Evolutionary conservation across 2,888 invertebrate species (phyloP).

Genomic region (Lagria hirta): DNA sequence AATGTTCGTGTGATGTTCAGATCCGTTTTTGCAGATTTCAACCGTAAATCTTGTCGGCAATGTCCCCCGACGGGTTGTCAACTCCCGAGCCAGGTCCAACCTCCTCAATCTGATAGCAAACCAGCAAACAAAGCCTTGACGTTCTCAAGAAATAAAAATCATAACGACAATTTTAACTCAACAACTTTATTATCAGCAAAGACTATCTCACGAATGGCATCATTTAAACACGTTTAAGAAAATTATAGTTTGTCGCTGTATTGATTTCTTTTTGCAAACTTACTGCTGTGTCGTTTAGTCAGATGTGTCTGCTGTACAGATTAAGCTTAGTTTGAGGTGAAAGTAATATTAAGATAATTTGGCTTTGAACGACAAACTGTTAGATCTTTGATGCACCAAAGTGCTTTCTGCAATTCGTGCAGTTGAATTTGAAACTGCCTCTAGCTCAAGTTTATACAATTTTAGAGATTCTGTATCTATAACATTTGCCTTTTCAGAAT

Average conservation of each 20-base stretch:
- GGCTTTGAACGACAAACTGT: no score
- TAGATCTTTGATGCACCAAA: no score
- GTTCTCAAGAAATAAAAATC: conserved; percentile 12
- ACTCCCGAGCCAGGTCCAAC: conserved; percentile 8
- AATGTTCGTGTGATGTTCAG: no score
- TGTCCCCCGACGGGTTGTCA: conserved; percentile 6
- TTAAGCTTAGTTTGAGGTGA: conserved; percentile 16
- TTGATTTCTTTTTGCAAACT: conserved; percentile 23
- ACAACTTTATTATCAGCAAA: conserved; percentile 8
- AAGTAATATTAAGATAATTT: no score
- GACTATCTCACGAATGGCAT: conserved; percentile 11
- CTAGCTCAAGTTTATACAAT: no score
- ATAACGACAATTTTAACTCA: conserved; percentile 18
- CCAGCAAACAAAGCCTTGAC: conserved; percentile 15
- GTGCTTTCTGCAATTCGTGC: no score
- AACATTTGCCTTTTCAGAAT: no score
- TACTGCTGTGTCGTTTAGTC: conserved; percentile 17
- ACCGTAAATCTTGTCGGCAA: conserved; percentile 9
- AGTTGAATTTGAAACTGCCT: no score
- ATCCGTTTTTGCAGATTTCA: no score
- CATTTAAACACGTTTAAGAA: conserved; percentile 9
- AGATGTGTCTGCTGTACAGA: conserved; percentile 23
- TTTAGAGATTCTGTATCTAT: no score
- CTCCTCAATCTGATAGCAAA: conserved; percentile 11
- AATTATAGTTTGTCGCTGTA: conserved; percentile 16